A percentile compares a stretch with the other conserved stretches of the same genome.
These are phyloP conservation scores for Vireo griseus DNA, from an alignment of 2,797 vertebrate species.

Conservation along the genomic window DNA sequence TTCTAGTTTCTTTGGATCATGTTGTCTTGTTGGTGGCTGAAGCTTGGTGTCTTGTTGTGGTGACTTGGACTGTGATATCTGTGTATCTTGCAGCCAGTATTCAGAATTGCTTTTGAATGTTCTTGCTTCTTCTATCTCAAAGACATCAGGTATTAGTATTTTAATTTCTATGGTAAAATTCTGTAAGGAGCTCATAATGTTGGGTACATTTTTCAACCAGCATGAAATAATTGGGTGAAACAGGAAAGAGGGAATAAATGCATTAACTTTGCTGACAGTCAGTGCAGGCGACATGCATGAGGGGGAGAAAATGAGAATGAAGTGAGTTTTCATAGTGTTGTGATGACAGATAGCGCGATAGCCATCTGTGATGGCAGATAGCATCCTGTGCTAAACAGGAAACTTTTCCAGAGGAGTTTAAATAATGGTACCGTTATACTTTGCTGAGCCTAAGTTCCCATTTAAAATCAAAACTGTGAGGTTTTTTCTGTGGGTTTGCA, in stretches of 20 bases:
- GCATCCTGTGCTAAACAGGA: neutral
- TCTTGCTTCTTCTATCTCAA: neutral
- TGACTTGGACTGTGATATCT: neutral
- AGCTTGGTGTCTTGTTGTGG: neutral
- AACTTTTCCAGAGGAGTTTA: neutral
- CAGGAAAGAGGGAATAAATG: neutral
- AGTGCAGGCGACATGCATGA: neutral
- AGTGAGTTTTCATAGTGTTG: neutral
- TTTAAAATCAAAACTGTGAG: neutral
- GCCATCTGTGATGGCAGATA: neutral
- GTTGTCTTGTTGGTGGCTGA: neutral
- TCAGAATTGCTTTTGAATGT: neutral
- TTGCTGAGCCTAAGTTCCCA: neutral
- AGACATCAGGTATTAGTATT: neutral
- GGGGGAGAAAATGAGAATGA: neutral
- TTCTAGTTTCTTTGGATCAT: neutral
- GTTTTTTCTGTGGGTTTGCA: neutral
- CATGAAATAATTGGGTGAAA: neutral
- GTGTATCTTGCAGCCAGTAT: neutral
- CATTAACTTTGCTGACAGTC: neutral
- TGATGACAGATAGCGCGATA: neutral
- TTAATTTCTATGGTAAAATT: neutral
- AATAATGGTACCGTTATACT: neutral
- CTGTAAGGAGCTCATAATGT: neutral
- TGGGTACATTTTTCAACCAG: neutral